Conservation (phyloP, 2,797 vertebrate species). For the Trematomus bernacchii region DNA sequence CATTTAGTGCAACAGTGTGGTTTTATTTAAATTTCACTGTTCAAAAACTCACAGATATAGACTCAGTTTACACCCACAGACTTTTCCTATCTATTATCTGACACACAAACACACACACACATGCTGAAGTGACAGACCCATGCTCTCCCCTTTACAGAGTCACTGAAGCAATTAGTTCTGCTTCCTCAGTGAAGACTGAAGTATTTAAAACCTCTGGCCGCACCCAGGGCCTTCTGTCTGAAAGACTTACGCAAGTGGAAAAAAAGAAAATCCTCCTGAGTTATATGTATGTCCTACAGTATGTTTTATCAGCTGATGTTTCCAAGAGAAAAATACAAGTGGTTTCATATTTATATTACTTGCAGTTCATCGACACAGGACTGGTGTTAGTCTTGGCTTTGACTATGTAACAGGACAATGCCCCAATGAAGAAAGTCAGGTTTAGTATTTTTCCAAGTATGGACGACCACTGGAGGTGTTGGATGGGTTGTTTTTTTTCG, state of each 20-base stretch:
- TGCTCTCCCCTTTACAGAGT: conserved; percentile 45
- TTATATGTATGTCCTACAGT: background rate
- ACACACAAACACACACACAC: conserved; percentile 1
- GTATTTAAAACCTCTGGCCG: conserved; percentile 57
- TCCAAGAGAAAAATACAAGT: background rate
- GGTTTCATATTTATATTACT: background rate
- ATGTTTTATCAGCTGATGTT: conserved; percentile 30
- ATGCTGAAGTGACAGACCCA: conserved; percentile 34
- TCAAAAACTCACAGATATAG: conserved; percentile 6
- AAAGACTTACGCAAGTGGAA: conserved; percentile 24
- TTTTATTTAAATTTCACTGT: conserved; percentile 27
- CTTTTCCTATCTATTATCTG: background rate
- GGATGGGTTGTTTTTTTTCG: no score
- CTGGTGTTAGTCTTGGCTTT: background rate
- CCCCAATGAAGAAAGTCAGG: background rate
- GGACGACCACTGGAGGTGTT: no score
- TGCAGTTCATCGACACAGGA: no score
- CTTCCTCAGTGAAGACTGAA: conserved; percentile 50
- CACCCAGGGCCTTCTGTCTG: conserved; percentile 46
- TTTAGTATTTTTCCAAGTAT: background rate
- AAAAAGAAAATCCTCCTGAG: background rate
- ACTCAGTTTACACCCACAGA: background rate
- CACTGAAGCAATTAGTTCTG: conserved; percentile 72
- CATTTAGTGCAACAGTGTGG: conserved; percentile 12
- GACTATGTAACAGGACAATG: background rate